Conservation (phyloP, 2,888 invertebrate genomes). For the Rhogogaster chlorosoma region DNA sequence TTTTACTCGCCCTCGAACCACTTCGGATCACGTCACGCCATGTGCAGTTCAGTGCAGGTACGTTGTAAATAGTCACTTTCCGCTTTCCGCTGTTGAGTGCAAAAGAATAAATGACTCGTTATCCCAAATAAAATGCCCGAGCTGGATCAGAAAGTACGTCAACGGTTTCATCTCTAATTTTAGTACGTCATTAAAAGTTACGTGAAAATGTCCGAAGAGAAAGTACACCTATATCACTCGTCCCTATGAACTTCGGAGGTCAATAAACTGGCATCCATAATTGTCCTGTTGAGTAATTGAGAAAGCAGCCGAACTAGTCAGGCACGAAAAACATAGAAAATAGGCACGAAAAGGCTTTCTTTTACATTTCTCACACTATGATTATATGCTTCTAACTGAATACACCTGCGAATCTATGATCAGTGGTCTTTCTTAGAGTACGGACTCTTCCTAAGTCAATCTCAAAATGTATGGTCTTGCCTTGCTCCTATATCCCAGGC, state of each 20-base stretch:
- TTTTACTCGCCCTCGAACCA: slow-evolving; percentile 62
- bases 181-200: background rate
- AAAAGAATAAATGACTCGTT: background rate
- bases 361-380: background rate
- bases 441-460: background rate
- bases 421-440: background rate
- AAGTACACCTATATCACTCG: background rate
- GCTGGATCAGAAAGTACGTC: background rate
- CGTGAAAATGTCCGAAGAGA: background rate
- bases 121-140: background rate
- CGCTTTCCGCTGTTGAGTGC: slow-evolving; percentile 51
- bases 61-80: slow-evolving; percentile 64
- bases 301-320: background rate
- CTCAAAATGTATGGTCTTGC: slow-evolving; percentile 57
- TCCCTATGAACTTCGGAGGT: background rate
- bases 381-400: background rate
- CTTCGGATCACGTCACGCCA: slow-evolving; percentile 68
- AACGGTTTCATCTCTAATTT: background rate
- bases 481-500: slow-evolving; percentile 66
- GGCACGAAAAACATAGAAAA: background rate
- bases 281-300: background rate
- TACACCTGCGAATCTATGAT: background rate
- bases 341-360: background rate
- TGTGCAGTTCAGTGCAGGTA: slow-evolving; percentile 65
- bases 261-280: background rate